Percentiles rank a stretch among this genome's conserved stretches.
phyloP scores from a whole-genome alignment of 2,888 invertebrate species.

The Chrysodeixis includens region DNA sequence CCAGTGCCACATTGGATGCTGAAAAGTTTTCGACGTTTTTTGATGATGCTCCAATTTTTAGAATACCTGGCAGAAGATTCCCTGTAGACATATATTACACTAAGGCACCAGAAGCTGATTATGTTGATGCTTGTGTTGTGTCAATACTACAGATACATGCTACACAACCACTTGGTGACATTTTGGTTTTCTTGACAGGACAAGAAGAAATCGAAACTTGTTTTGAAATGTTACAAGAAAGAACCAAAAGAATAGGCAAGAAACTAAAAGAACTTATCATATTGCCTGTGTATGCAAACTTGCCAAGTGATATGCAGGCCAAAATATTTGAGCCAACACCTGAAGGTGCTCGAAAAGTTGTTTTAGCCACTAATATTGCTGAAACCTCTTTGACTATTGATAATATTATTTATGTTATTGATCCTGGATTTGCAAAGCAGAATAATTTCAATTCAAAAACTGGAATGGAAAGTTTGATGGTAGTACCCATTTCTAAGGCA shows the following conservation, averaged over 20 bases:
- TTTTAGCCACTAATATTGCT: conserved; percentile 99
- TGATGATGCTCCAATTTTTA: conserved; percentile 99
- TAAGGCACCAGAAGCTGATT: conserved; percentile 99
- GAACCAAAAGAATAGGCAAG: conserved; percentile 96
- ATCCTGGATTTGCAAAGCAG: conserved; percentile 99
- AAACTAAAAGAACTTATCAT: conserved; percentile 97
- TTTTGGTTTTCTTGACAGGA: conserved; percentile 98
- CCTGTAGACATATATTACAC: conserved; percentile 99
- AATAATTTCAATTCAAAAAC: conserved; percentile 99
- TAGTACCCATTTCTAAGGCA: conserved; percentile 99
- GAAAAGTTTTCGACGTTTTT: conserved; percentile 99
- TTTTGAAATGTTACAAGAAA: conserved; percentile 96
- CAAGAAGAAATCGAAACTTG: conserved; percentile 97
- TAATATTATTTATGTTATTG: conserved; percentile 99
- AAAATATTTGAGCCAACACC: conserved; percentile 99
- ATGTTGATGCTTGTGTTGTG: conserved; percentile 99
- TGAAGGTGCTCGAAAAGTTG: conserved; percentile 98
- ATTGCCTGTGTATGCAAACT: conserved; percentile 98
- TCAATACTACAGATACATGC: conserved; percentile 99
- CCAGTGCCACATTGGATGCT: conserved; percentile 99
- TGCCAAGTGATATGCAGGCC: conserved; percentile 99
- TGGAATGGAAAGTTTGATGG: conserved; percentile 99
- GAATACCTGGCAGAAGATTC: conserved; percentile 98
- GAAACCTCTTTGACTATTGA: conserved; percentile 99
- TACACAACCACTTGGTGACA: conserved; percentile 98